Base-by-base conservation (phyloP, 37 sponge, comb jelly and placozoan species). In the Hormiphora californensis region DNA sequence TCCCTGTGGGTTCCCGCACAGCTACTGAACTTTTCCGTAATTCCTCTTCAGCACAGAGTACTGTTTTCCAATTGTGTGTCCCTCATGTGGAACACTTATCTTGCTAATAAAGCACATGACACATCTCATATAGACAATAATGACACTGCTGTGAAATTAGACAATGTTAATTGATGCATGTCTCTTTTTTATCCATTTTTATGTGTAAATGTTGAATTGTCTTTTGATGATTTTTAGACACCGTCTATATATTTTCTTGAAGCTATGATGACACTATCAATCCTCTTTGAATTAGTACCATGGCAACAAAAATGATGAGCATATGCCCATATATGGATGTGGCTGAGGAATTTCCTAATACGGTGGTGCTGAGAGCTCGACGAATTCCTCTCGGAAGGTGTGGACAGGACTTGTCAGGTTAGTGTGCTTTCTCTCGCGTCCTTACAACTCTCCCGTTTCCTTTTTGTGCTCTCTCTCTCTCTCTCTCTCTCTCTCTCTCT, bases 71-170 rank as follows among this genome's bases (percentile, higher is more conserved):
- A 73, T 33, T 0, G 40, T 8, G 81, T 73, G 3, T 43, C 81
- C 38, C 35, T 73, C 27, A 19, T 73, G n/a, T 73, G 81, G 81
- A 73, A 73, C 44, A 73, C 81, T 43, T 73, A 73, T 30, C 44
- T 73, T 7, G 81, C 81, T 12, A 27, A 41, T 28, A 73, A 73
- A 28, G 43, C 81, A 21, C 40, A 73, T n/a, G n/a, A n/a, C n/a
- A n/a, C n/a, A n/a, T n/a, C n/a, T n/a, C n/a, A n/a, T n/a, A n/a
- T 30, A 57, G 25, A 4, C 22, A 57, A 4, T 57, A 19, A 4
- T 57, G 59, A 57, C 59, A 28, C 28, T 12, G 5, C 59, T 19
- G 21, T 28, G 19, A 30, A 28, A n/a, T 57, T 57, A 28, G 59
- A 30, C 3, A 15, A 49, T 9, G 15, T 49, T 49, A 19, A 4